Base-by-base conservation (phyloP, 2,888 invertebrate species). In the Thelaira solivaga region DNA sequence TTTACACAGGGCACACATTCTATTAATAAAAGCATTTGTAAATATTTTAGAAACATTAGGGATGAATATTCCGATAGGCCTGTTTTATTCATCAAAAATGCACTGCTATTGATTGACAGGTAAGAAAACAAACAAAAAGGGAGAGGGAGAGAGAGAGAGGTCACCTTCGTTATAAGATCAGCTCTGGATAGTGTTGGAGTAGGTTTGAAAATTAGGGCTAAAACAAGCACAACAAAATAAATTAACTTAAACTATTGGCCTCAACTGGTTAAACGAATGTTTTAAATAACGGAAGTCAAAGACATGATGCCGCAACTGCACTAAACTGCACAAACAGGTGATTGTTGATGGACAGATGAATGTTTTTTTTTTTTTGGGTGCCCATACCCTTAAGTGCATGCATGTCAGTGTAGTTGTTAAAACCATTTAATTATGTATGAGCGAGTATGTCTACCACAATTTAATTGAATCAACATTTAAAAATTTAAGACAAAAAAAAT, bases 31-130 rank as follows among this genome's bases (percentile, higher is more conserved):
- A 61, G 16, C 11, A 59, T n/a, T n/a, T n/a, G 47, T 34, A 26
- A 11, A 18, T 43, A 3, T 31, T 62, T 59, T 41, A 24, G 24
- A n/a, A 34, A 31, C 16, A 29, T 68, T n/a, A 55, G 41, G 51
- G 22, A 49, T 55, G 34, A 34, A 13, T 49, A 16, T 20, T 8
- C 3, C 11, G 16, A 49, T 20, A 26, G 34, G 43, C 2, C 36
- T 26, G 51, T 43, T 16, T 49, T 83, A 83, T 86, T 85, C 85
- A 86, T 86, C 85, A 86, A 84, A 85, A 85, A 83, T 81, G 76
- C 72, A 81, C 72, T 80, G 81, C 73, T 80, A 72, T 80, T 80
- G 78, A 79, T 73, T 71, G 76, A 31, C 51, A 68, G 71, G n/a
- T n/a, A n/a, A n/a, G n/a, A n/a, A n/a, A n/a, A n/a, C n/a, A n/a